Conservation (phyloP, 2,888 invertebrate species). For the Ditula angustiorana region DNA sequence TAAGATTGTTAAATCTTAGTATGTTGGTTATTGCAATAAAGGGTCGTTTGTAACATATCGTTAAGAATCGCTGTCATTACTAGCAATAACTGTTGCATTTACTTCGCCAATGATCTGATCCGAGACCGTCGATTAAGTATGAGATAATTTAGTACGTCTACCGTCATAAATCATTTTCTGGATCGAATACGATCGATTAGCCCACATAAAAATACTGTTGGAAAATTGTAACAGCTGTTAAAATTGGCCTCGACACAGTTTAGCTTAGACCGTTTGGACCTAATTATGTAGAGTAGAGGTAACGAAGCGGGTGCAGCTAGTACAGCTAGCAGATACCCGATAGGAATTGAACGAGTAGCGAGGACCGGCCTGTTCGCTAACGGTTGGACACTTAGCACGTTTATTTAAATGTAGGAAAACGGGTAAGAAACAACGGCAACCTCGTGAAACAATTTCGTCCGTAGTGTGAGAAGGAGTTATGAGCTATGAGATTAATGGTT, state of each 20-base stretch:
- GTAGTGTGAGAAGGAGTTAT: too few species aligned
- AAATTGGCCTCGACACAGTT: slow-evolving; percentile 72
- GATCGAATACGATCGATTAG: slow-evolving; percentile 58
- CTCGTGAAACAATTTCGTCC: neutral
- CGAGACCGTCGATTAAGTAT: slow-evolving; percentile 11
- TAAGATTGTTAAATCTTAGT: neutral
- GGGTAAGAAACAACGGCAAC: slow-evolving; percentile 8
- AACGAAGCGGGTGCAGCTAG: slow-evolving; percentile 2
- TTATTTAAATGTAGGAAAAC: slow-evolving; percentile 33
- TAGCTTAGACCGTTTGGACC: slow-evolving; percentile 63
- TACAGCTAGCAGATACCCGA: slow-evolving; percentile 40
- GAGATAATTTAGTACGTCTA: slow-evolving; percentile 35
- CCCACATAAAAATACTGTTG: slow-evolving; percentile 49
- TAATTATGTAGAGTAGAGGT: slow-evolving; percentile 57
- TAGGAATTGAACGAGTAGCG: slow-evolving; percentile 59
- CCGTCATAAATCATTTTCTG: slow-evolving; percentile 46
- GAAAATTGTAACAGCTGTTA: slow-evolving; percentile 31
- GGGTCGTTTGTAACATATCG: neutral
- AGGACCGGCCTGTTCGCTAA: slow-evolving; percentile 35
- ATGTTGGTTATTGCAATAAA: too few species aligned
- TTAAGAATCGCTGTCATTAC: slow-evolving; percentile 7
- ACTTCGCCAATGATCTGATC: slow-evolving; percentile 19
- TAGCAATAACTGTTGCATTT: slow-evolving; percentile 17
- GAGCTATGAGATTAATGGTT: too few species aligned
- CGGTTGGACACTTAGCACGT: slow-evolving; percentile 32